Base-by-base conservation (phyloP, 2,113 vertebrate genomes). In the Isichthys henryi region DNA sequence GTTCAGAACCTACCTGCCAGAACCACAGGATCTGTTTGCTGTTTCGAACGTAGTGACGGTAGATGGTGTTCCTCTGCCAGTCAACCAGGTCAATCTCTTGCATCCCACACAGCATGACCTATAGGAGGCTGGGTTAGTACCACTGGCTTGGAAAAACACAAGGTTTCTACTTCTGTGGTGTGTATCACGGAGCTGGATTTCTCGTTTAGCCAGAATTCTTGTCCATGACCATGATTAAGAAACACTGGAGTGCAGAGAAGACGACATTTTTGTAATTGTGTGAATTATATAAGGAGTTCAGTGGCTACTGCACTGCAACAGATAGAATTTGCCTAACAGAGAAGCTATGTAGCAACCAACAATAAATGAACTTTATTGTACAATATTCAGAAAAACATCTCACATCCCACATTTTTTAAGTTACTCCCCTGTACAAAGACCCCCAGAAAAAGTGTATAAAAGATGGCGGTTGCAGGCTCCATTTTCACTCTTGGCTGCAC, bases 71-170 rank as follows among this genome's bases (percentile, higher is more conserved):
- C 88, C 97, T 97, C 94, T 99, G 98, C 98, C 98, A 99, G 94
- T 99, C 98, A 89, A 96, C 96, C 91, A 99, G 91, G 92, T 99
- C 98, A 0, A 99, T 99, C 92, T 99, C 98, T 93, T 99, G 98
- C 98, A 99, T 99, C 90, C 98, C 98, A 93, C 98, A 99, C 5
- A 99, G 96, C 95, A 99, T 97, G 89, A 99, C 98, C 98, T 99
- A 23, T 7, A 92, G 31, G 58, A 80, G 27, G 88, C 17, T 31
- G 31, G 35, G 56, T 13, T 43, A 58, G 7, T 62, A 6, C 31
- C 56, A 46, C 17, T 45, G 5, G 39, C 87, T 19, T 10, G 17
- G 43, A n/a, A 88, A 23, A 7, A 43, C 49, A 52, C 85, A 86
- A 10, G 35, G 62, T 27, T 31, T 70, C 27, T 70, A 31, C 62